Base-by-base conservation (phyloP, 2,113 vertebrate species). In the Tinamus guttatus region DNA sequence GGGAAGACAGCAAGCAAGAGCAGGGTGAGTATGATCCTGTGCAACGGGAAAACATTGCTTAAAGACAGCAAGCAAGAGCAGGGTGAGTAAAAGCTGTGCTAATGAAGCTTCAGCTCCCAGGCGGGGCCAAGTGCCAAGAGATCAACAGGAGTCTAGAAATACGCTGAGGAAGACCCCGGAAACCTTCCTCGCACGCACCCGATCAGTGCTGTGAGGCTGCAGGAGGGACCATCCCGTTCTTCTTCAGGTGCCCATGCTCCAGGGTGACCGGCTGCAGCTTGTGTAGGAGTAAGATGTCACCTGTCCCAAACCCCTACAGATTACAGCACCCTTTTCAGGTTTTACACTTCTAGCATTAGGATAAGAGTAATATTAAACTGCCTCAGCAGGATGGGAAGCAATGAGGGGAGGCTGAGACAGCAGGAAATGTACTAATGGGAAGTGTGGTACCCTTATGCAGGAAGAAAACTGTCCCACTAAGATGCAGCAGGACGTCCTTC, bases 21-120 rank as follows among this genome's bases (percentile, higher is more conserved):
- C 59, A 0, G 2, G 64, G 65, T 3, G 2, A 17, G 56, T 56
- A 28, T 68, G 69, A 60, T 59, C 62, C 15, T 28, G 27, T 30
- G 40, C 64, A 83, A 41, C 13, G 40, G 40, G 11, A 41, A 41
- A 41, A 45, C 4, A 14, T 22, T 13, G 4, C 63, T 45, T 71
- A 80, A 34, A 87, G 30, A 17, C 30, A 70, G 51, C 0, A 5
- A 15, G 13, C 7, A 40, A 9, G 12, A 10, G 27, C 59, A 0
- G 2, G 64, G 65, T 3, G 2, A 17, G 56, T 56, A 28, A 8
- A 78, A 88, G 64, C 40, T 49, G 84, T 38, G 40, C 47, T 85
- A 34, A 21, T 0, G 0, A 52, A 82, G 40, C 58, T 58, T 2
- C 16, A 32, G 43, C 16, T 47, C 34, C 24, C 12, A 18, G n/a